Percentiles rank a stretch among this genome's conserved stretches.
These are phyloP conservation scores for Ecliptopera silaceata DNA, from an alignment of 2,888 invertebrate species.

Conservation along the genomic window DNA sequence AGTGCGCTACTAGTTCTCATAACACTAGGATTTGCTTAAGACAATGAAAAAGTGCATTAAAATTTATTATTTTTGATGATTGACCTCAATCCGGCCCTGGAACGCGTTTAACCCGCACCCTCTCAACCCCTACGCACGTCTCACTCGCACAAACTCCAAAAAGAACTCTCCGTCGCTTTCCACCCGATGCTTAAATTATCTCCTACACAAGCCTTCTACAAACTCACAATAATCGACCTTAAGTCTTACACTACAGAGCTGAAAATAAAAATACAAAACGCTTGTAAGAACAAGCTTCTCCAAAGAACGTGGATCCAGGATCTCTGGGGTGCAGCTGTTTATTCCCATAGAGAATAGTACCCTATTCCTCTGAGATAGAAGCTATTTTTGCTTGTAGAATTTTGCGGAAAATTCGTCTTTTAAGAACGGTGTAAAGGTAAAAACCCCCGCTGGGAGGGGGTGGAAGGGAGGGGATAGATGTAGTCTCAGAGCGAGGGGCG, in stretches of 20 bases:
- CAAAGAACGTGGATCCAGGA: slow-evolving; percentile 66
- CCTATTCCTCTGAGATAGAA: neutral
- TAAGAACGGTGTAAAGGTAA: slow-evolving; percentile 55
- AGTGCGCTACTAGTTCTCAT: too few relatives aligned
- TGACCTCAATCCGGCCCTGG: slow-evolving; percentile 57
- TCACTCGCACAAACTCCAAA: slow-evolving; percentile 83
- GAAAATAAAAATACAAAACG: neutral
- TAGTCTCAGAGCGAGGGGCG: slow-evolving; percentile 49
- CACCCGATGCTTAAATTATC: slow-evolving; percentile 83
- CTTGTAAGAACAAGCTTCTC: slow-evolving; percentile 63
- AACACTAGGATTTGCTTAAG: too few relatives aligned
- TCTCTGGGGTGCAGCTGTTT: slow-evolving; percentile 64
- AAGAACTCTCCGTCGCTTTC: slow-evolving; percentile 81
- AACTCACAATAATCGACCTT: slow-evolving; percentile 48
- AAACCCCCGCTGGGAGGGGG: slow-evolving; percentile 58
- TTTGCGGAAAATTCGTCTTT: slow-evolving; percentile 56
- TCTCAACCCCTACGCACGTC: slow-evolving; percentile 79
- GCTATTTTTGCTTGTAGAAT: slow-evolving; percentile 31
- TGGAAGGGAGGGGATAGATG: slow-evolving; percentile 49
- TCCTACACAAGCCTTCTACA: slow-evolving; percentile 42
- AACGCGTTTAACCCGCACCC: slow-evolving; percentile 76
- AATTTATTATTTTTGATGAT: too few relatives aligned
- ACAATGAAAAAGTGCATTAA: too few relatives aligned
- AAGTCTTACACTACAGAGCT: neutral
- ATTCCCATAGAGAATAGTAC: slow-evolving; percentile 19